These are phyloP conservation scores for Nemapogon koenigi DNA, from an alignment of 2,888 invertebrate species.

Conservation along the genomic window DNA sequence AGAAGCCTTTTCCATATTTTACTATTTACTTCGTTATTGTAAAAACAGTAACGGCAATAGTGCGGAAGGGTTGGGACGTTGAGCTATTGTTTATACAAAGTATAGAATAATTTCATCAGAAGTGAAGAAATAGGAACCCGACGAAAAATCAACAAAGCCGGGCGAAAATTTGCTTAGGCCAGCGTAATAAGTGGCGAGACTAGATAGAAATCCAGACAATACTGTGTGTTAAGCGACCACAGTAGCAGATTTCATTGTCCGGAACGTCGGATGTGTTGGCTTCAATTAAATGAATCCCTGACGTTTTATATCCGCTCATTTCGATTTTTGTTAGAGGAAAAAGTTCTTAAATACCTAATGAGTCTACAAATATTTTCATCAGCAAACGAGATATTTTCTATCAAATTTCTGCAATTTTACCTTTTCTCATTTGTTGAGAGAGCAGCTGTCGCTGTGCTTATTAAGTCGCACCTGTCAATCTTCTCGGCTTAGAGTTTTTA, in stretches of 20 bases:
- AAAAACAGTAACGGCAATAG: slow-evolving; percentile 36
- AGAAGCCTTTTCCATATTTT: slow-evolving; percentile 1
- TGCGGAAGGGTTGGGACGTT: slow-evolving; percentile 54
- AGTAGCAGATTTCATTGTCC: too few species aligned
- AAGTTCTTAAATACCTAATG: slow-evolving; percentile 6
- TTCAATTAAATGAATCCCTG: too few species aligned
- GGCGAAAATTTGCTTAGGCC: slow-evolving; percentile 64
- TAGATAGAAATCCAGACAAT: slow-evolving; percentile 36
- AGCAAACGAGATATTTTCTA: slow-evolving; percentile 14
- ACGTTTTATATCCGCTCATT: too few species aligned
- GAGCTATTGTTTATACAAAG: slow-evolving; percentile 58
- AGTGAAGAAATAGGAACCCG: slow-evolving; percentile 63
- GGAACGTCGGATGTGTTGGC: too few species aligned
- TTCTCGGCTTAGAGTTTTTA: slow-evolving; percentile 50
- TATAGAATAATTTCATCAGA: slow-evolving; percentile 64
- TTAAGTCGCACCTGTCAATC: slow-evolving; percentile 66
- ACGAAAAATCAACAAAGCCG: slow-evolving; percentile 58
- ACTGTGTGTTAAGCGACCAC: too few species aligned
- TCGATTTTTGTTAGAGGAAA: too few species aligned
- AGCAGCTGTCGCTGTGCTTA: slow-evolving; percentile 55
- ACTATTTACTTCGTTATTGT: slow-evolving; percentile 15
- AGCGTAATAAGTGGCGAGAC: slow-evolving; percentile 54
- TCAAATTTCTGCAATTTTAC: slow-evolving; percentile 40
- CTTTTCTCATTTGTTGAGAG: slow-evolving; percentile 51
- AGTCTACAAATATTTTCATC: slow-evolving; percentile 5